Base-by-base conservation (phyloP, 2,113 vertebrate species). In the Apeltes quadracus region DNA sequence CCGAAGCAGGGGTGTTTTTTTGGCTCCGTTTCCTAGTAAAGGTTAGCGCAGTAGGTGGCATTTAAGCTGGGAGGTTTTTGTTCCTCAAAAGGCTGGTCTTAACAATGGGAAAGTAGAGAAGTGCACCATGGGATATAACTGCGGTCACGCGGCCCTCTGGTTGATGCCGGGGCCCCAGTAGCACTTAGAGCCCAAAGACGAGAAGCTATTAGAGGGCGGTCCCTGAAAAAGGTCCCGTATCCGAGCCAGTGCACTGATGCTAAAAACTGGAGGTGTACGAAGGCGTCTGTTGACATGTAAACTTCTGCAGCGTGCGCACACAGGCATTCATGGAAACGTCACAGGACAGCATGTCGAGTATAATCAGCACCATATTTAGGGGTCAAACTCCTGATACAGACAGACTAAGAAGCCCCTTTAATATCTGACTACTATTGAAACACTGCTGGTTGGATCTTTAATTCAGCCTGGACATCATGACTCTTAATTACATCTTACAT, bases 291-390 rank as follows among this genome's bases (percentile, higher is more conserved):
- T 68, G 57, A 76, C 73, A 63, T 87, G 85, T 89, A 90, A 91
- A 90, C 90, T 76, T 89, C 55, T 79, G 39, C n/a, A 62, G 36
- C 59, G 73, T 69, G 79, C 15, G 23, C 14, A 44, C 29, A 71
- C 68, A 59, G 57, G 46, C 65, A 75, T 7, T 73, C 61, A 75
- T 36, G n/a, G 75, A 53, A 74, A 74, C 61, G 69, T 75, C 63
- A 76, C 56, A 79, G 57, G 64, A 76, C 65, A 70, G 61, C 81
- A 84, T 3, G 65, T 86, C 77, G 57, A 75, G 83, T 79, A 72
- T 76, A 72, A 74, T 88, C 85, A 92, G 91, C 90, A 92, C 89
- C 91, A 76, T 81, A 81, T 84, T 83, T 66, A 61, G 14, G 67
- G 71, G 69, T 54, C 65, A 70, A 82, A 59, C 59, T 75, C 62